Evolutionary conservation across 2,888 invertebrate genomes (phyloP).

Genomic region (Lepidochrysops patricia): DNA sequence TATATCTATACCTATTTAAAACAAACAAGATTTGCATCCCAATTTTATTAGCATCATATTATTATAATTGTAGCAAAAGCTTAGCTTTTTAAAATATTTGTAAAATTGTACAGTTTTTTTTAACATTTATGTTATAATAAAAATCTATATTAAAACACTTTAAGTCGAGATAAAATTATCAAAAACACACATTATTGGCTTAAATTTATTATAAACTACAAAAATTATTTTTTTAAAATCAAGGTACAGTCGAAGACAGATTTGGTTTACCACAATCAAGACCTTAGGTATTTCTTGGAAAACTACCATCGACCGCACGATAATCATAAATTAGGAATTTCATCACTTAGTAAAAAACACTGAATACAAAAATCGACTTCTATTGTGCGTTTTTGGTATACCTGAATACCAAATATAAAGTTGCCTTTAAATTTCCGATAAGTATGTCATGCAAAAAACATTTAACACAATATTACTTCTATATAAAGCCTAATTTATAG

Average conservation of each 20-base stretch:
- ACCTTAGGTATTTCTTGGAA: too few species aligned
- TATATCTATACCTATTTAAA: slow-evolving; percentile 31
- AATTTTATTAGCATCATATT: slow-evolving; percentile 57
- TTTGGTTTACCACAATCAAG: too few species aligned
- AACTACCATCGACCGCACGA: too few species aligned
- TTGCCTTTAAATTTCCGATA: too few species aligned
- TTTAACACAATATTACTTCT: background rate
- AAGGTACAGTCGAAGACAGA: background rate
- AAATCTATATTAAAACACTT: slow-evolving; percentile 9
- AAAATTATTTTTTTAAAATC: background rate
- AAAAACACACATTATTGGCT: slow-evolving; percentile 6
- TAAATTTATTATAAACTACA: background rate
- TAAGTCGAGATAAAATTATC: background rate
- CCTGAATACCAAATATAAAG: too few species aligned
- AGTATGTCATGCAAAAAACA: too few species aligned
- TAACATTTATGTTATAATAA: slow-evolving; percentile 13
- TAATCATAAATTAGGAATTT: background rate
- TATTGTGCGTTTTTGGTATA: background rate
- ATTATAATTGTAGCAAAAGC: slow-evolving; percentile 54
- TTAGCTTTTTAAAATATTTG: slow-evolving; percentile 33
- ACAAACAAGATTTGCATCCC: slow-evolving; percentile 24
- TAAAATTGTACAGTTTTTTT: slow-evolving; percentile 34
- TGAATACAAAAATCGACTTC: background rate
- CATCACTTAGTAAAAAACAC: background rate
- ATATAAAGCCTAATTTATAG: too few species aligned